A percentile compares a stretch with the other conserved stretches of the same genome.
phyloP scores from a whole-genome alignment of 2,113 vertebrate genomes.

The Entomyzon cyanotis region DNA sequence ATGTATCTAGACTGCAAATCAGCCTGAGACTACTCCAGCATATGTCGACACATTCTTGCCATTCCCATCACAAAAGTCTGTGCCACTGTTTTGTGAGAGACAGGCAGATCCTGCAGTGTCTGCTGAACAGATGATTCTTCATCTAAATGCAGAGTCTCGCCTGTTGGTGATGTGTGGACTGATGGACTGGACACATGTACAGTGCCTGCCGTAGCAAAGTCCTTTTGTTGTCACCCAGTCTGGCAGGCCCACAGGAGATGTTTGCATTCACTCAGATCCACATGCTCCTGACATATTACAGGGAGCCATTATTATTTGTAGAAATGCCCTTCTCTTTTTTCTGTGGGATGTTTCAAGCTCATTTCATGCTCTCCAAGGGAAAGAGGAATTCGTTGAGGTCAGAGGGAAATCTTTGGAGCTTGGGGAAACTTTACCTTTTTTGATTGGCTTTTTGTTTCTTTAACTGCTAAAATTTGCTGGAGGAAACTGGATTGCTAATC shows the following conservation, averaged over 20 bases:
- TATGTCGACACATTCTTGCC: conserved; percentile 5
- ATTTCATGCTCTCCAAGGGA: neutral
- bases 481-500: neutral
- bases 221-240: neutral
- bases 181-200: neutral
- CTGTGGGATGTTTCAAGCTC: fast-evolving
- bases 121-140: conserved; percentile 32
- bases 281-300: neutral
- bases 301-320: neutral
- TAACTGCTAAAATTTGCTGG: neutral
- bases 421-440: neutral
- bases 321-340: neutral
- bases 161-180: neutral
- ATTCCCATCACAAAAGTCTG: neutral
- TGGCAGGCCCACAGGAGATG: neutral
- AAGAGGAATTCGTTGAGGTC: neutral
- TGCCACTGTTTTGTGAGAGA: conserved; percentile 1
- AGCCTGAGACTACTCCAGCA: neutral
- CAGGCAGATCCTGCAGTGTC: neutral
- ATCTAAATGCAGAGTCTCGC: neutral
- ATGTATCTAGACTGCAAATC: neutral
- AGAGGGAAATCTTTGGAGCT: neutral
- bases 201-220: neutral
- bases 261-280: neutral
- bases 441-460: neutral